These are phyloP conservation scores for Neosilurus hyrtlii DNA, from an alignment of 2,797 vertebrate genomes.

Conservation along the genomic window DNA sequence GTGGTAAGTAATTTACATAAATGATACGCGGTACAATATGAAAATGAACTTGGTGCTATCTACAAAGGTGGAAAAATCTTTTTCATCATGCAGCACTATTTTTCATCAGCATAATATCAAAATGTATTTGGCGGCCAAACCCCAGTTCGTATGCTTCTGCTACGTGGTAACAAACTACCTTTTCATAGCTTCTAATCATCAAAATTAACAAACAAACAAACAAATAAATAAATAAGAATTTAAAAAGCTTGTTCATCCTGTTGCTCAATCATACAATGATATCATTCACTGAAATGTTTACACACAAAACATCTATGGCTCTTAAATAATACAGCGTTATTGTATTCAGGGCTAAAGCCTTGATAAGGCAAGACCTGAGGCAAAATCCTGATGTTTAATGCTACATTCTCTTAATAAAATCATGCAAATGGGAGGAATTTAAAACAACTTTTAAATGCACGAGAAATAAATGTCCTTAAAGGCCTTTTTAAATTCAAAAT, in stretches of 20 bases:
- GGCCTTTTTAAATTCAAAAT: constrained; percentile 9
- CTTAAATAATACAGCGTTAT: constrained; percentile 1
- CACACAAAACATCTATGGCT: constrained; percentile 42
- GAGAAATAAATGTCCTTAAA: constrained; percentile 26
- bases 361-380: constrained; percentile 27
- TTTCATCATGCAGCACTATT: constrained; percentile 46
- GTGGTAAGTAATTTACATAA: constrained; percentile 43
- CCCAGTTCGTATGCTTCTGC: constrained; percentile 5
- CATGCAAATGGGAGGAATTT: constrained; percentile 48
- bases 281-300: constrained; percentile 31
- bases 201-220: neutral
- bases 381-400: constrained; percentile 32
- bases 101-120: constrained; percentile 31
- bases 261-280: constrained; percentile 30
- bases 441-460: constrained; percentile 37
- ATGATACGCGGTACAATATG: constrained; percentile 36
- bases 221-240: neutral
- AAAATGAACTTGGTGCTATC: constrained; percentile 35
- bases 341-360: constrained; percentile 13
- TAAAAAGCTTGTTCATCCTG: neutral
- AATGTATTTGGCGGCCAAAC: constrained; percentile 5
- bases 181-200: constrained; percentile 12
- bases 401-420: constrained; percentile 43
- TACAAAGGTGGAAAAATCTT: constrained; percentile 27
- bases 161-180: constrained; percentile 35